These are phyloP conservation scores for Aurelia aurita DNA, from an alignment of 30 jellyfish, hydroid and myxozoan genomes.

Conservation along the genomic window DNA sequence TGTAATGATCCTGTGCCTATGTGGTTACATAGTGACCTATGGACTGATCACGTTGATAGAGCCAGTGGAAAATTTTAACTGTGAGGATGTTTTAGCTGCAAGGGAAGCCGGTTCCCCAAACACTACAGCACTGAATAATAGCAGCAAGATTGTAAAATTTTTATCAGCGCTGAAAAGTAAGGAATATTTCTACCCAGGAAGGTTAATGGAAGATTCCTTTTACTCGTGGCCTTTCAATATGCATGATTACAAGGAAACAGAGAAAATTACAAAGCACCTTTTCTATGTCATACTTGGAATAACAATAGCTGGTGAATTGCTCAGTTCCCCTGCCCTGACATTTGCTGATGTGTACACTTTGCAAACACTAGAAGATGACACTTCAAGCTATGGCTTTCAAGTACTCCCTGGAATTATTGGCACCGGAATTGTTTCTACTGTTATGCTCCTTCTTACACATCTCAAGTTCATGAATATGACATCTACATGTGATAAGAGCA, in stretches of 20 bases:
- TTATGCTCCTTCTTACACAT: constrained; percentile 41
- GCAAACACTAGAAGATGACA: constrained; percentile 72
- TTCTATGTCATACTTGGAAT: constrained; percentile 49
- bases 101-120: constrained; percentile 22
- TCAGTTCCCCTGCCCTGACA: constrained; percentile 91
- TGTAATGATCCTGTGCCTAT: constrained; percentile 62
- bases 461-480: constrained; percentile 14
- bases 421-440: constrained; percentile 45
- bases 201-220: constrained; percentile 65
- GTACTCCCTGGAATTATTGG: constrained; percentile 88
- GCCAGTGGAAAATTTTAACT: constrained; percentile 76
- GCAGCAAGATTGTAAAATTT: constrained; percentile 10
- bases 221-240: constrained; percentile 86
- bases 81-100: constrained; percentile 56
- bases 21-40: constrained; percentile 67
- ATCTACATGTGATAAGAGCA: constrained; percentile 71
- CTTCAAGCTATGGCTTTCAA: constrained; percentile 68
- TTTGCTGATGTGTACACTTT: constrained; percentile 89
- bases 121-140: constrained; percentile 33
- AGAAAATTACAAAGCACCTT: constrained; percentile 47
- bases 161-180: not conserved
- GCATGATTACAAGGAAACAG: constrained; percentile 67
- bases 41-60: constrained; percentile 59
- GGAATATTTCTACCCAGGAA: constrained; percentile 67
- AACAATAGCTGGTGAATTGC: constrained; percentile 81